Conservation (phyloP, 2,113 vertebrate genomes). For the Odobenus rosmarus region DNA sequence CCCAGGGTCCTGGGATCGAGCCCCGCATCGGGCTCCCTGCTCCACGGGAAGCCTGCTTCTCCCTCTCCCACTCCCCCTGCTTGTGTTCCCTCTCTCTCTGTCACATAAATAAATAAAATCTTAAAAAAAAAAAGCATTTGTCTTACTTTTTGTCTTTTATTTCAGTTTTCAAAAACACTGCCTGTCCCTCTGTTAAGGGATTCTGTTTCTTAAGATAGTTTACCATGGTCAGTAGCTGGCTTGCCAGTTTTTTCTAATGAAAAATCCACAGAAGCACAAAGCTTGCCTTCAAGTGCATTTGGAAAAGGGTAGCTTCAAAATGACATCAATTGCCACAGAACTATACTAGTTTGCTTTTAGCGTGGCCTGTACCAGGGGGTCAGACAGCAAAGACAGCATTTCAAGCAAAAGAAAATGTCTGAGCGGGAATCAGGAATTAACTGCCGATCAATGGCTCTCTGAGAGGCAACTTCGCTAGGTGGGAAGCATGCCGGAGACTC, state of each 20-base stretch:
- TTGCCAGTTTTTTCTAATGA: slow-evolving; percentile 1
- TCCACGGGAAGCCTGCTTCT: too few species aligned
- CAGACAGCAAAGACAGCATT: slow-evolving; percentile 7
- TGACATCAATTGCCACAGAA: slow-evolving; percentile 56
- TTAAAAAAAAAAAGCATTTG: slow-evolving; percentile 21
- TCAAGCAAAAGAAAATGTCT: slow-evolving; percentile 52
- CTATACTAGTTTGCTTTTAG: slow-evolving; percentile 55
- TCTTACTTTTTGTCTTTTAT: slow-evolving; percentile 76
- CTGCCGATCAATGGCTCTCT: not conserved
- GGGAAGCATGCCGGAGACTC: not conserved
- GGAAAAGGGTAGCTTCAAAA: slow-evolving; percentile 71
- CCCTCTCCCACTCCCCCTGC: too few species aligned
- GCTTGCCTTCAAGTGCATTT: slow-evolving; percentile 66
- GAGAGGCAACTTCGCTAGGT: not conserved
- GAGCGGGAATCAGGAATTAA: slow-evolving; percentile 28
- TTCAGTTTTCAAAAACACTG: slow-evolving; percentile 61
- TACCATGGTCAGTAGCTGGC: not conserved
- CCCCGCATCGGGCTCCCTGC: too few species aligned
- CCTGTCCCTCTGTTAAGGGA: slow-evolving; percentile 40
- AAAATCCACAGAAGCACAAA: slow-evolving; percentile 64
- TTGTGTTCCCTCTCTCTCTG: too few species aligned
- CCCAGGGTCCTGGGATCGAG: too few species aligned
- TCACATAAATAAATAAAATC: too few species aligned
- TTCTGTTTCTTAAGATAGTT: slow-evolving; percentile 38
- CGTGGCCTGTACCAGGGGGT: not conserved